Percentiles rank a stretch among this genome's conserved stretches.
Conservation (phyloP, 2,113 vertebrate species). For the Paraplagusia blochii region DNA sequence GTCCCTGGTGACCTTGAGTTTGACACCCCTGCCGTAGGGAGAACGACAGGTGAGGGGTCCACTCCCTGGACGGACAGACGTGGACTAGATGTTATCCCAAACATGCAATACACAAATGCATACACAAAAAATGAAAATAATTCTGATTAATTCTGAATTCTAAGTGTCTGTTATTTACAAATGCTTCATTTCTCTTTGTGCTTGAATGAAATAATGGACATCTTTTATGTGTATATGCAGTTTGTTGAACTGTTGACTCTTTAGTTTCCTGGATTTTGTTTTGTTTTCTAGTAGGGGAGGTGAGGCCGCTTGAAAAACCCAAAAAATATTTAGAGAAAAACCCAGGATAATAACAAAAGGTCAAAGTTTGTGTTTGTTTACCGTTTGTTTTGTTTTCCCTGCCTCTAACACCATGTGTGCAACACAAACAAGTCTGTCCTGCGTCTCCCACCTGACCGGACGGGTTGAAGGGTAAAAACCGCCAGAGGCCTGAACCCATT, state of each 20-base stretch:
- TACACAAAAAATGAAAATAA: too few species aligned
- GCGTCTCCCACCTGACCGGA: slow-evolving; percentile 60
- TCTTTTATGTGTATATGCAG: slow-evolving; percentile 42
- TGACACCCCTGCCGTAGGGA: too few species aligned
- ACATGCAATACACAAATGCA: too few species aligned
- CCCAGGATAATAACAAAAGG: slow-evolving; percentile 72
- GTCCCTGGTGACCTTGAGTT: too few species aligned
- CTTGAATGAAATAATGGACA: slow-evolving; percentile 50
- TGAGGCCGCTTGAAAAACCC: slow-evolving; percentile 70
- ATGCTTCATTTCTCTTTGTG: too few species aligned
- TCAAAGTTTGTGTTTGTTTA: slow-evolving; percentile 76
- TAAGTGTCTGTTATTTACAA: too few species aligned
- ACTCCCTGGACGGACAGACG: too few species aligned
- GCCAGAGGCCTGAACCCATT: slow-evolving; percentile 59
- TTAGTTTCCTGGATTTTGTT: slow-evolving; percentile 53
- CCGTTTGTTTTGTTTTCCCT: slow-evolving; percentile 62
- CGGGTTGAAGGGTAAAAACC: slow-evolving; percentile 61
- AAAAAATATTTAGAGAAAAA: slow-evolving; percentile 77
- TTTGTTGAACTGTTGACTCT: slow-evolving; percentile 57
- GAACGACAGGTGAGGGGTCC: too few species aligned
- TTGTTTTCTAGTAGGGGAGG: slow-evolving; percentile 10
- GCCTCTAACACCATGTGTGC: slow-evolving; percentile 67
- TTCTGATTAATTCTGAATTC: too few species aligned
- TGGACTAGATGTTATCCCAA: too few species aligned
- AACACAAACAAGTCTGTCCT: slow-evolving; percentile 69